Conservation (phyloP, 1,140 invertebrate genomes). For the Lepidostoma basale region DNA sequence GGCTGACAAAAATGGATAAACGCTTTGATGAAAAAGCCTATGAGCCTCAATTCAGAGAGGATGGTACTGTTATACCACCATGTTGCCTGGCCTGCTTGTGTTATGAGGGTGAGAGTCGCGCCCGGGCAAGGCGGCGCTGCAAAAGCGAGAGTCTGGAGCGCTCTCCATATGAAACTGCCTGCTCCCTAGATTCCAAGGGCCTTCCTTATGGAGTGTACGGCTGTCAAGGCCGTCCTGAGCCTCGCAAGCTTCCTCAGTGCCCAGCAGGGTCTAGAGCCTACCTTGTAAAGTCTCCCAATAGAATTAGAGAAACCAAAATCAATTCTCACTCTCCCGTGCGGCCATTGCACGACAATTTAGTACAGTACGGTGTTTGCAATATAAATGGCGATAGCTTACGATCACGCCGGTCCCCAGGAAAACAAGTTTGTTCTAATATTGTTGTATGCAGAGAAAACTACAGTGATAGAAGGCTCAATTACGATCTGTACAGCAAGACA, state of each 20-base stretch:
- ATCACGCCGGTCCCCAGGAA: conserved; percentile 2
- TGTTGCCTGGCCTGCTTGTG: conserved; percentile 33
- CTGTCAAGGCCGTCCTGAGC: conserved; percentile 1
- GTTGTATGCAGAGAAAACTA: not conserved
- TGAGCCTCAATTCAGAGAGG: conserved; percentile 3
- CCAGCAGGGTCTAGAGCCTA: conserved; percentile 10
- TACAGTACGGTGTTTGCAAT: conserved; percentile 9
- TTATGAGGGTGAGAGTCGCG: conserved; percentile 11
- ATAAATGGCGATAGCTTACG: conserved; percentile 18
- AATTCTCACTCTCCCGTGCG: not conserved
- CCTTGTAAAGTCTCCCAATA: conserved; percentile 7
- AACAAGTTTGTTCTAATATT: conserved; percentile 4
- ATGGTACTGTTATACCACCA: conserved; percentile 11
- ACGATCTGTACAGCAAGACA: not conserved
- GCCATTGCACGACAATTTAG: not conserved
- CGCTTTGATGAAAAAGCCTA: conserved; percentile 1
- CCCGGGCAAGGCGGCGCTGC: conserved; percentile 27
- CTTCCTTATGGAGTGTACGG: not conserved
- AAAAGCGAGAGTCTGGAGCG: conserved; percentile 38
- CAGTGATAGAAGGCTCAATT: conserved; percentile 3
- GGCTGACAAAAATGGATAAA: conserved; percentile 31
- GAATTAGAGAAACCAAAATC: conserved; percentile 19
- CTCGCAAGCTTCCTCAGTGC: conserved; percentile 25
- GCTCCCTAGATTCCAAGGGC: conserved; percentile 2
- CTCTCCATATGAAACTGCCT: conserved; percentile 19